phyloP scores from a whole-genome alignment of 2,888 invertebrate species.

The Diarsia dahlii region DNA sequence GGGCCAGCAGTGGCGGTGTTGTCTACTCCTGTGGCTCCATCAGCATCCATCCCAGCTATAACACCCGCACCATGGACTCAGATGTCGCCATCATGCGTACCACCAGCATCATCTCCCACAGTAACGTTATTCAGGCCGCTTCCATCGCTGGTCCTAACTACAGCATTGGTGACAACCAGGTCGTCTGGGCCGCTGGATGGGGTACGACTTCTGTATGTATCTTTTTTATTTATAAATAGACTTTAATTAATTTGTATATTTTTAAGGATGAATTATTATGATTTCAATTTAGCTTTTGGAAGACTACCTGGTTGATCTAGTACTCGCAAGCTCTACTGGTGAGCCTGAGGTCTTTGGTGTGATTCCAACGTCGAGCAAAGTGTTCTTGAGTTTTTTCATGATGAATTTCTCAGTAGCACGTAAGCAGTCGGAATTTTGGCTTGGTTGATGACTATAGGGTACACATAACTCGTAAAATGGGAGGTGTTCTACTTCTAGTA shows the following conservation, averaged over 20 bases:
- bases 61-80: slow-evolving; percentile 53
- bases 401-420: not conserved
- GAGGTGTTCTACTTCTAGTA: not conserved
- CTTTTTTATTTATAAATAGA: not conserved
- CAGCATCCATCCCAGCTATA: slow-evolving; percentile 62
- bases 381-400: not conserved
- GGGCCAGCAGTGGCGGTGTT: slow-evolving; percentile 75
- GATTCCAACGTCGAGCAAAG: not conserved
- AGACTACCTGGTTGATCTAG: not conserved
- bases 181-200: slow-evolving; percentile 79
- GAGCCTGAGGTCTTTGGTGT: not conserved
- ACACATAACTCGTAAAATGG: not conserved
- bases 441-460: not conserved
- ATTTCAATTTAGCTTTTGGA: not conserved
- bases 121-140: slow-evolving; percentile 58
- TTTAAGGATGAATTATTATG: not conserved
- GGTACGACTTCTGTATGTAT: slow-evolving; percentile 72
- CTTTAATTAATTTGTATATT: not conserved
- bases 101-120: slow-evolving; percentile 38
- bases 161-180: slow-evolving; percentile 69
- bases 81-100: slow-evolving; percentile 68
- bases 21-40: slow-evolving; percentile 60
- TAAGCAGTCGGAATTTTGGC: not conserved
- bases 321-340: not conserved
- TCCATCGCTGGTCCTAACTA: slow-evolving; percentile 70